phyloP scores from a whole-genome alignment of 2,797 vertebrate genomes.

The Parotocinclus haroldoi region DNA sequence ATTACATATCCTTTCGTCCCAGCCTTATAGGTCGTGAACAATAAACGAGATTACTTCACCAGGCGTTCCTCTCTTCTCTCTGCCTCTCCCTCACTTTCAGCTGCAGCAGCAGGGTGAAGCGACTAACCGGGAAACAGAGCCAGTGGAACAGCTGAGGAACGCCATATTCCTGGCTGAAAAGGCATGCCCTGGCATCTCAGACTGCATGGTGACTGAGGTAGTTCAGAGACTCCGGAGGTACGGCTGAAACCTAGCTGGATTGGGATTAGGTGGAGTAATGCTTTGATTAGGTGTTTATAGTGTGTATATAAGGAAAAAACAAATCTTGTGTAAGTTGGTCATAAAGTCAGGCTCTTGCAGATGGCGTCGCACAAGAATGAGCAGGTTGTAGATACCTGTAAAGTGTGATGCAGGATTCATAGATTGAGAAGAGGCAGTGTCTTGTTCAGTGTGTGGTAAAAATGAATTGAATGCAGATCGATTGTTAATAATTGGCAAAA shows the following conservation, averaged over 20 bases:
- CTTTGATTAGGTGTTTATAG: no score
- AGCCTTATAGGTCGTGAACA: neutral
- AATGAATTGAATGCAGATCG: no score
- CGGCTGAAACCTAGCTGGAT: neutral
- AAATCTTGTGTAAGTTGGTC: no score
- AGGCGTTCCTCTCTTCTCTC: neutral
- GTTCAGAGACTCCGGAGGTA: slow-evolving; percentile 93
- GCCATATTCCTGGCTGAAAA: slow-evolving; percentile 89
- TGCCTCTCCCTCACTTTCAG: slow-evolving; percentile 59
- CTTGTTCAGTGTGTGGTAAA: no score
- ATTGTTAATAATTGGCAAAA: no score
- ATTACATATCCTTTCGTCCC: neutral
- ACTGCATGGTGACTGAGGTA: slow-evolving; percentile 88
- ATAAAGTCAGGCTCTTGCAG: no score
- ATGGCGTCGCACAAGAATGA: no score
- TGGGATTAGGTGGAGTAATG: no score
- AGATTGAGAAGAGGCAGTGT: no score
- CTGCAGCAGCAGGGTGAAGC: slow-evolving; percentile 84
- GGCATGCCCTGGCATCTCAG: slow-evolving; percentile 87
- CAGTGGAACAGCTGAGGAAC: slow-evolving; percentile 83
- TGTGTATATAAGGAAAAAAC: no score
- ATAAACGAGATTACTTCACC: neutral
- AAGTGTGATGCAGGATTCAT: no score
- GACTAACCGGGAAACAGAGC: slow-evolving; percentile 80
- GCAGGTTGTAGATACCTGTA: no score